Evolutionary conservation across 2,797 vertebrate genomes (phyloP).

Genomic region (Parauchenoglanis punctatus): DNA sequence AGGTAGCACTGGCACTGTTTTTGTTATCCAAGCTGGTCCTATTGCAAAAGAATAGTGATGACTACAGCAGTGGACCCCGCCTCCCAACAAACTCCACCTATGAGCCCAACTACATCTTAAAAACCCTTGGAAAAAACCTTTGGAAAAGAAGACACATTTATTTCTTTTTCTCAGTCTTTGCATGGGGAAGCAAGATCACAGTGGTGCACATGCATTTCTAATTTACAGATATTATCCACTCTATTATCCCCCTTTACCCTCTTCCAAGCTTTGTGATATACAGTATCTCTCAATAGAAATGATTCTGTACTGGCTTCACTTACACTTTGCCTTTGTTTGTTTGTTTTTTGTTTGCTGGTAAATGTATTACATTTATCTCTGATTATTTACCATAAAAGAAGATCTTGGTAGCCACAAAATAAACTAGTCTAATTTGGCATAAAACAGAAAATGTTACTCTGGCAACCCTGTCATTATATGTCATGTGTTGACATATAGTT

Average conservation of each 20-base stretch:
- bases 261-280: not conserved
- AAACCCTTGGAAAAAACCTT: not conserved
- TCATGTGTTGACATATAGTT: not conserved
- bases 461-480: not conserved
- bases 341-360: not conserved
- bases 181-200: not conserved
- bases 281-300: not conserved
- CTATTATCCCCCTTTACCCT: not conserved
- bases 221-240: not conserved
- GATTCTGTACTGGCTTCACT: not conserved
- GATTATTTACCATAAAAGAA: not conserved
- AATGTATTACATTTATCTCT: not conserved
- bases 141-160: not conserved
- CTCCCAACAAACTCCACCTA: no score
- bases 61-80: no score
- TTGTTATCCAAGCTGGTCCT: no score
- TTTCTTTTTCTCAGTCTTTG: not conserved
- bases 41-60: no score
- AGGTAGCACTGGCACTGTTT: no score
- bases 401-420: not conserved
- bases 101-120: not conserved
- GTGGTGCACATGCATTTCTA: not conserved
- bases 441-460: not conserved
- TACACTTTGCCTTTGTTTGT: not conserved
- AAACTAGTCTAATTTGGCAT: not conserved